A percentile compares a stretch with the other conserved stretches of the same genome.
Evolutionary conservation across 2,113 vertebrate species (phyloP).

Genomic region (Theristicus caerulescens): DNA sequence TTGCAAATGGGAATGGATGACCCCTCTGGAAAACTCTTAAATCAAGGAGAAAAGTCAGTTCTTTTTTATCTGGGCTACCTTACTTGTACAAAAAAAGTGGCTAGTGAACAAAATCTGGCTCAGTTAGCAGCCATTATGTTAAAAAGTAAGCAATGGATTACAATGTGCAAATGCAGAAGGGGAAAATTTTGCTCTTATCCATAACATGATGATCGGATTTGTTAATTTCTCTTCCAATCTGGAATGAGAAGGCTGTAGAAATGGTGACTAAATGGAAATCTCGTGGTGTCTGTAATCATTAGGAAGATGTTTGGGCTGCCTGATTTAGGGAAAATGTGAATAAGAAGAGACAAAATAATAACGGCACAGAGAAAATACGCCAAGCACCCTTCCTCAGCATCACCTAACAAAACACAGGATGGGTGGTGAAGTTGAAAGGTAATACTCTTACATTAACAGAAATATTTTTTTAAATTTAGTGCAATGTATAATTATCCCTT

Average conservation of each 20-base stretch:
- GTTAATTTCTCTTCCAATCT: background rate
- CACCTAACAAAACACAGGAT: background rate
- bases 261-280: background rate
- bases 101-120: background rate
- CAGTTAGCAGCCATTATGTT: background rate
- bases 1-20: background rate
- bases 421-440: background rate
- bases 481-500: background rate
- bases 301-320: background rate
- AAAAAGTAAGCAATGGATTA: background rate
- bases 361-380: background rate
- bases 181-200: background rate
- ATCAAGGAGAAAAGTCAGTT: background rate
- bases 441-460: background rate
- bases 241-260: background rate
- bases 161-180: background rate
- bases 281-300: background rate
- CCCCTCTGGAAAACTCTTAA: background rate
- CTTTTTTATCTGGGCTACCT: background rate
- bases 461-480: background rate
- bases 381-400: background rate
- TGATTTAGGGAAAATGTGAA: background rate
- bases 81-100: background rate
- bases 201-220: background rate
- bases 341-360: background rate